Evolutionary conservation across 2,797 vertebrate genomes (phyloP).

Genomic region (Falco biarmicus): DNA sequence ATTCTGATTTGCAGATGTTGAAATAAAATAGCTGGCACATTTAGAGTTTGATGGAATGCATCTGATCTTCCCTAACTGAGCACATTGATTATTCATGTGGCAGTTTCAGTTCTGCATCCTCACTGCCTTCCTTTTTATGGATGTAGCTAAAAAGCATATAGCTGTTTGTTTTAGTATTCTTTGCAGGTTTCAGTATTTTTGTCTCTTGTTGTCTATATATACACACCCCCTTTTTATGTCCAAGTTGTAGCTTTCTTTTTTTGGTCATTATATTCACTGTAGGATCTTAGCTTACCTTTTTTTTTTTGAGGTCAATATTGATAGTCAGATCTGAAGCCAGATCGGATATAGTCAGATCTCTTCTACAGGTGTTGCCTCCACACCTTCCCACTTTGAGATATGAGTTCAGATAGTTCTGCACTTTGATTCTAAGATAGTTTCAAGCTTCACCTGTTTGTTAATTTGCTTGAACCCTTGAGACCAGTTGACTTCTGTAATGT

Average conservation of each 20-base stretch:
- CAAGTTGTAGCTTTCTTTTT: not conserved
- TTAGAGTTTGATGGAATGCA: not conserved
- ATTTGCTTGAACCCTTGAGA: not conserved
- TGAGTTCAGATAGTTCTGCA: not conserved
- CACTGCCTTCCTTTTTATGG: not conserved
- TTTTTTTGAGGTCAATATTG: not conserved
- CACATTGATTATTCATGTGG: not conserved
- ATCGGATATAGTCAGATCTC: not conserved
- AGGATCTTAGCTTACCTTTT: not conserved
- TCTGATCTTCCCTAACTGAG: not conserved
- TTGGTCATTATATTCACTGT: not conserved
- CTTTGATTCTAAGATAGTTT: not conserved
- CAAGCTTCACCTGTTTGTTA: not conserved
- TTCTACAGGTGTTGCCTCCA: not conserved
- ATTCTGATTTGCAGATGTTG: not conserved
- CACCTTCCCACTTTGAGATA: not conserved
- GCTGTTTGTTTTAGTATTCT: not conserved
- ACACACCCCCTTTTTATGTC: not conserved
- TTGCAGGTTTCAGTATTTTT: not conserved
- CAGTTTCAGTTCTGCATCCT: not conserved
- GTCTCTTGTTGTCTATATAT: not conserved
- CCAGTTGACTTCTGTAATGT: not conserved
- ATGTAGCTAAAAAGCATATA: not conserved
- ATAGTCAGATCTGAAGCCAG: not conserved
- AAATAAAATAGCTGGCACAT: not conserved